Conservation (phyloP, 2,888 invertebrate genomes). For the Acanthacorydalis orientalis region DNA sequence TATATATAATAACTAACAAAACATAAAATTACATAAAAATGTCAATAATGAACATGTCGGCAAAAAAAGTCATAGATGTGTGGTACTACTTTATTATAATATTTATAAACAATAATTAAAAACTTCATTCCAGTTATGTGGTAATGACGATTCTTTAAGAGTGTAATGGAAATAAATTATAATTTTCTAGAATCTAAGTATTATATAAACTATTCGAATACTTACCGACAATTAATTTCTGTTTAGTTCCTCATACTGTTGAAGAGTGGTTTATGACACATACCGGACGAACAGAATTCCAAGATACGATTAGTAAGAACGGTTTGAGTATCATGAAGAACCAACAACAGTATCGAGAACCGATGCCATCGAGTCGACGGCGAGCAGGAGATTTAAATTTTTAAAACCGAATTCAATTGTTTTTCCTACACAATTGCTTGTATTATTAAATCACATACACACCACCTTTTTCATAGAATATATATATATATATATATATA, state of each 20-base stretch:
- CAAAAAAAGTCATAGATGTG: too few species aligned
- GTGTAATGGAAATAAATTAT: neutral
- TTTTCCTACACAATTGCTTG: too few species aligned
- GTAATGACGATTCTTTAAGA: too few species aligned
- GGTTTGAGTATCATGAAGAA: slow-evolving; percentile 39
- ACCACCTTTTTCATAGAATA: too few species aligned
- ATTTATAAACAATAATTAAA: too few species aligned
- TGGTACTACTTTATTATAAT: too few species aligned
- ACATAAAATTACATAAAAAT: too few species aligned
- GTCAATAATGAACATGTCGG: too few species aligned
- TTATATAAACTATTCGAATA: neutral
- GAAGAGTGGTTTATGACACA: slow-evolving; percentile 35
- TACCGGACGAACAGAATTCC: slow-evolving; percentile 43
- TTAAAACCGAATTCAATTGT: slow-evolving; percentile 14
- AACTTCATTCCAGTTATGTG: too few species aligned
- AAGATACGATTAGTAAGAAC: slow-evolving; percentile 40
- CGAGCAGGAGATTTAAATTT: slow-evolving; percentile 37
- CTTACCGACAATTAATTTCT: neutral
- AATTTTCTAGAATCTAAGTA: neutral
- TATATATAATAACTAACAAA: too few species aligned
- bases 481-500: too few species aligned
- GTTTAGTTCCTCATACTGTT: slow-evolving; percentile 30
- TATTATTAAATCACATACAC: too few species aligned
- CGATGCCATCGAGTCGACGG: slow-evolving; percentile 40
- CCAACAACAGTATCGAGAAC: slow-evolving; percentile 41